Base-by-base conservation (phyloP, 2,797 vertebrate species). In the Cuculus canorus region DNA sequence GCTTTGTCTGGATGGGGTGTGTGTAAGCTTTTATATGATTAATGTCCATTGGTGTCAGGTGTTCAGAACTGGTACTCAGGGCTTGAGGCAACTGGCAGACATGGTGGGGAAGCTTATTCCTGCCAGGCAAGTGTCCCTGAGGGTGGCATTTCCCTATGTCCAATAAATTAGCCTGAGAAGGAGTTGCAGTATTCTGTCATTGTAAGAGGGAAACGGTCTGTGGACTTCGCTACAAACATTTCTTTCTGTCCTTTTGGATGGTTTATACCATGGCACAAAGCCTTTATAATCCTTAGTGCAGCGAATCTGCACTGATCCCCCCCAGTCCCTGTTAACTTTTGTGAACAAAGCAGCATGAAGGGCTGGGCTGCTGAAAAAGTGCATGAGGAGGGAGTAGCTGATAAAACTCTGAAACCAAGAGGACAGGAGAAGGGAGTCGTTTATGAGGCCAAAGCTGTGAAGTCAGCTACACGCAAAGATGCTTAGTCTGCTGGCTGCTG, bases 351-450 rank as follows among this genome's bases (percentile, higher is more conserved):
- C 56, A 60, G 28, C 9, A 5, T 30, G 48, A 76, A 70, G 28
- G 47, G 23, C 70, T 72, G 52, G 60, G 18, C 14, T 35, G 13
- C 7, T 45, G 4, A 33, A 60, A 81, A 56, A 27, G 22, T 25
- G 12, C 13, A 2, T 13, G 18, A 18, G 1, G 4, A 12, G 3
- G 8, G 4, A 48, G 9, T 3, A 41, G 17, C 33, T 11, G 15
- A 39, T 59, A 32, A 63, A 71, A 86, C 22, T 32, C 48, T 69
- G 69, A 37, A 80, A 63, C 47, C 57, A 71, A 63, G 50, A 17
- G 54, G 18, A 19, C 5, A 13, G 47, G 45, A 76, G 33, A 77
- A 64, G 28, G 43, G 33, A 56, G 63, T 57, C 21, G 5, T 13
- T 18, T 76, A 43, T 37, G 65, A 87, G 43, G 32, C 53, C 12